These are phyloP conservation scores for Gavia stellata DNA, from an alignment of 2,113 vertebrate genomes.

Conservation along the genomic window DNA sequence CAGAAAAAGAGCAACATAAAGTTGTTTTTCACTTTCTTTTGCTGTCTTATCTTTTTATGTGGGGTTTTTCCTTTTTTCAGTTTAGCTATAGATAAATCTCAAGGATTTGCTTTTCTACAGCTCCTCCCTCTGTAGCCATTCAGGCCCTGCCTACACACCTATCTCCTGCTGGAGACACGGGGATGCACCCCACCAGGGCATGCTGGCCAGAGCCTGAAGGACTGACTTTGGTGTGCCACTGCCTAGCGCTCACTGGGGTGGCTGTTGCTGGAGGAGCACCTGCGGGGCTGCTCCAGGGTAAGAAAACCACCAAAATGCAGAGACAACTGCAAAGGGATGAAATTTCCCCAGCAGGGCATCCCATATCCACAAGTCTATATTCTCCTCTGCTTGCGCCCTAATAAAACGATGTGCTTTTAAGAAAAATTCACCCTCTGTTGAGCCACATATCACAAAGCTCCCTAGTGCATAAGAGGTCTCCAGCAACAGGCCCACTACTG, in stretches of 20 bases:
- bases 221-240: fast-evolving
- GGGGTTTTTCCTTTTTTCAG: neutral
- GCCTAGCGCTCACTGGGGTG: fast-evolving
- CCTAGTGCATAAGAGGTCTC: neutral
- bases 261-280: neutral
- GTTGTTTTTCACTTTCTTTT: neutral
- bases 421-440: neutral
- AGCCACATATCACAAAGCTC: neutral
- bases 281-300: neutral
- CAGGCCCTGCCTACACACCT: neutral
- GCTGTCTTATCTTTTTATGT: neutral
- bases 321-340: neutral
- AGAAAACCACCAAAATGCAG: neutral
- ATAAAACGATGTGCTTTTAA: neutral
- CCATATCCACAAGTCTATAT: neutral
- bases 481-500: neutral
- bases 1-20: neutral
- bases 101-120: neutral
- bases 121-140: neutral
- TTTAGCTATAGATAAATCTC: neutral
- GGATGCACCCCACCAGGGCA: fast-evolving
- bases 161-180: neutral
- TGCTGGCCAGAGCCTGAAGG: neutral
- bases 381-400: neutral
- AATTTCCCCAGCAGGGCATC: neutral